Base-by-base conservation (phyloP, 2,113 vertebrate genomes). In the Cacatua alba region DNA sequence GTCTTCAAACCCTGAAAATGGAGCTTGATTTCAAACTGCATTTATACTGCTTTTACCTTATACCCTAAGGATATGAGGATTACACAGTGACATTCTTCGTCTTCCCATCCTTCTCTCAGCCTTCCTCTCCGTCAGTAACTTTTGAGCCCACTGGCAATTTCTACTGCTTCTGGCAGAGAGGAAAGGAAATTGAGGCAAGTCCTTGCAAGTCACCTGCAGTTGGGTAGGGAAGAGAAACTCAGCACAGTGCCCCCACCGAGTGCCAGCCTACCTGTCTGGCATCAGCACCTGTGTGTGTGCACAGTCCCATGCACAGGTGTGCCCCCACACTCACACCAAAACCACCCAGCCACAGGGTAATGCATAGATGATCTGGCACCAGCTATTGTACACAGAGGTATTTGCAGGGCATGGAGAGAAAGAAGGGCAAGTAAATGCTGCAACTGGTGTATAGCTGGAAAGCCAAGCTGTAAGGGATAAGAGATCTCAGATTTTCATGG, bases 301-400 rank as follows among this genome's bases (percentile, higher is more conserved):
- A n/a, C 44, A 33, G n/a, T 21, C 18, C 48, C 25, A 28, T 0
- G 5, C 37, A 14, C 6, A 1, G 1, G 1, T 4, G 1, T 64
- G 52, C 7, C n/a, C 26, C 11, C 29, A 44, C 0, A 2, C 46
- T 79, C 82, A 23, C 60, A 35, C 16, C 64, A 60, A 70, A 75
- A 3, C 29, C 65, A 64, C 23, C 25, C 33, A 25, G 23, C n/a
- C 16, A 1, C 37, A 25, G 17, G n/a, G 5, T 4, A 21, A 19
- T 33, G 33, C 11, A 11, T 39, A 41, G 6, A 0, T 6, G 37
- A 11, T 39, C 31, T 71, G 35, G 31, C 24, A 65, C 11, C 6
- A 19, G 51, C 26, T 46, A 2, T 1, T 2, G 1, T n/a, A 19
- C 2, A 4, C 21, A 59, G 35, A 68, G n/a, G 10, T 19, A 55